Percentiles rank a stretch among this genome's conserved stretches.
Evolutionary conservation across 2,797 vertebrate genomes (phyloP).

Genomic region (Enteromius unitaeniatus): DNA sequence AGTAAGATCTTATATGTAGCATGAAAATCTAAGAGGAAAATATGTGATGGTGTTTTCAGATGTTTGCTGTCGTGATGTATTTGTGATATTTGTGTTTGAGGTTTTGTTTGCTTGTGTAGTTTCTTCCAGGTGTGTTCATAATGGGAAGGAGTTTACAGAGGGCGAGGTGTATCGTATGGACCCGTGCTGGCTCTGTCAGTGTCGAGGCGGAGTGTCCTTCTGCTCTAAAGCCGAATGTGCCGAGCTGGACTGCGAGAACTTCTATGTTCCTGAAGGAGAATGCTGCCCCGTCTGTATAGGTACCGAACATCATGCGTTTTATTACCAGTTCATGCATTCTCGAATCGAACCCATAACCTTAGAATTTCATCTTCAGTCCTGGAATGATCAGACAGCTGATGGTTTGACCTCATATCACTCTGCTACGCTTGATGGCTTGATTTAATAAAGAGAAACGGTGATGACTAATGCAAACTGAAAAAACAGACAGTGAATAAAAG

Average conservation of each 20-base stretch:
- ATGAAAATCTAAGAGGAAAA: no score
- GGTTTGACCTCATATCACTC: neutral
- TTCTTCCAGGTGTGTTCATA: conserved; percentile 77
- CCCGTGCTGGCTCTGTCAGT: conserved; percentile 84
- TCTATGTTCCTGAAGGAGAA: conserved; percentile 84
- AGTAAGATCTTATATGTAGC: no score
- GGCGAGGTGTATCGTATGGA: conserved; percentile 84
- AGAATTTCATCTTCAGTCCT: neutral
- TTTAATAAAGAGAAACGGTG: neutral
- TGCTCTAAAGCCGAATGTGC: conserved; percentile 84
- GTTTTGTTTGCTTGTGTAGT: conserved; percentile 60
- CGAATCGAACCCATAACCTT: no score
- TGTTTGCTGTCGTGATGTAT: no score
- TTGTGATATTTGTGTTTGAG: no score
- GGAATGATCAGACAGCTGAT: neutral
- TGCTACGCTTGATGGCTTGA: neutral
- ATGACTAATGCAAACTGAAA: neutral
- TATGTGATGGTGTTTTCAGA: no score
- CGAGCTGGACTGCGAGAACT: conserved; percentile 81
- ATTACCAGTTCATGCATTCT: neutral
- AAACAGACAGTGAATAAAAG: no score
- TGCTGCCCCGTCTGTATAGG: conserved; percentile 85
- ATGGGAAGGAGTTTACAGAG: conserved; percentile 77
- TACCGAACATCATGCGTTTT: conserved; percentile 50
- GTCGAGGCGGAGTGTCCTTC: conserved; percentile 83